Evolutionary conservation across 2,113 vertebrate species (phyloP).

Genomic region (Odocoileus virginianus): DNA sequence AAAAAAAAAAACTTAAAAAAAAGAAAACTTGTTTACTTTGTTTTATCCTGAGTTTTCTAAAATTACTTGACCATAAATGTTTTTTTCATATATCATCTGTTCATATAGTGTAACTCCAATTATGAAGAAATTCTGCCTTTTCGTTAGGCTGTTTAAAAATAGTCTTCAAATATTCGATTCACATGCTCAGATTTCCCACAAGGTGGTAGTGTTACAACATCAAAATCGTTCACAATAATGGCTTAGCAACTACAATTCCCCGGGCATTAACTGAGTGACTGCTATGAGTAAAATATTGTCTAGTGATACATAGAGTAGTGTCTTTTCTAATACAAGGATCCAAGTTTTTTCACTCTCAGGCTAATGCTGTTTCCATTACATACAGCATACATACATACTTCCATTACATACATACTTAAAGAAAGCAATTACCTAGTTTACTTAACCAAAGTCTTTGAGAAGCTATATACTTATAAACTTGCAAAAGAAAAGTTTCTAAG

Average conservation of each 20-base stretch:
- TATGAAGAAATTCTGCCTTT: not conserved
- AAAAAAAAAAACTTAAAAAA: not conserved
- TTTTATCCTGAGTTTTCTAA: not conserved
- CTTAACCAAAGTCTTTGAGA: not conserved
- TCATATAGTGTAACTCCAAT: not conserved
- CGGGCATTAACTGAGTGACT: not conserved
- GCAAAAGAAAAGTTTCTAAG: not conserved
- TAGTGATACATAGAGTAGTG: not conserved
- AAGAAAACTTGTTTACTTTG: not conserved
- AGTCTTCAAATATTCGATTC: not conserved
- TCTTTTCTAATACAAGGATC: not conserved
- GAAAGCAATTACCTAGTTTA: not conserved
- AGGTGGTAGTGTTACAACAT: constrained; percentile 58
- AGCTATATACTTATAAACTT: not conserved
- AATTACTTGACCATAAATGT: not conserved
- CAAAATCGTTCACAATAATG: not conserved
- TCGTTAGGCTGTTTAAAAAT: not conserved
- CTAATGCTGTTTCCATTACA: not conserved
- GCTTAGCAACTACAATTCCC: not conserved
- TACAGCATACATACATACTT: not conserved
- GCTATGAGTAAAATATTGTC: not conserved
- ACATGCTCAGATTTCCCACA: constrained; percentile 50
- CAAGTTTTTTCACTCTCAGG: not conserved
- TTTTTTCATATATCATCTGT: not conserved
- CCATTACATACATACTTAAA: not conserved